Evolutionary conservation across 1,140 invertebrate species (phyloP).

Genomic region (Zaprionus taronus): DNA sequence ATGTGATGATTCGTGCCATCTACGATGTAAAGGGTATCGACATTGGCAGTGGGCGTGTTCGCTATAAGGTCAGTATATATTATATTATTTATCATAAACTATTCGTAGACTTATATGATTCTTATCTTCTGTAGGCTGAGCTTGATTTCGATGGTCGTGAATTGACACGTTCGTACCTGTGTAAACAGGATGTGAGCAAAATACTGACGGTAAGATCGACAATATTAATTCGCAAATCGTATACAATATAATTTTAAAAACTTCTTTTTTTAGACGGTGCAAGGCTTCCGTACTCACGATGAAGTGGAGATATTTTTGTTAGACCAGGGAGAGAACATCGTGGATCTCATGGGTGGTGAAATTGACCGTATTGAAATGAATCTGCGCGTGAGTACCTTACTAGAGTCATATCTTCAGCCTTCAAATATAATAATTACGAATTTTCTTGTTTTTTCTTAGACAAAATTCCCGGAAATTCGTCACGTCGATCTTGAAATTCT

Average conservation of each 20-base stretch:
- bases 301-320: slow-evolving; percentile 97
- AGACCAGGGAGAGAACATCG: slow-evolving; percentile 98
- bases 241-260: slow-evolving; percentile 4
- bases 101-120: slow-evolving; percentile 7
- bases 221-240: not conserved
- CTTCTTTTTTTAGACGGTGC: slow-evolving; percentile 89
- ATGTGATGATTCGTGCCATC: slow-evolving; percentile 98
- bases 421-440: not conserved
- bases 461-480: slow-evolving; percentile 95
- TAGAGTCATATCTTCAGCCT: not conserved
- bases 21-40: slow-evolving; percentile 99
- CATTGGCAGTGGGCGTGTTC: slow-evolving; percentile 95
- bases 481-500: slow-evolving; percentile 98
- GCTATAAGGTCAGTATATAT: slow-evolving; percentile 91
- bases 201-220: slow-evolving; percentile 89
- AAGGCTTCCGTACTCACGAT: slow-evolving; percentile 92
- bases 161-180: slow-evolving; percentile 95
- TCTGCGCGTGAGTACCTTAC: slow-evolving; percentile 89
- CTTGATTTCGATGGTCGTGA: slow-evolving; percentile 98
- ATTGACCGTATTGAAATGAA: slow-evolving; percentile 98
- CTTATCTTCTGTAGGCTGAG: slow-evolving; percentile 89
- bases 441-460: slow-evolving; percentile 86
- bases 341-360: slow-evolving; percentile 98
- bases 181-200: slow-evolving; percentile 94
- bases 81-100: not conserved